A percentile compares a stretch with the other conserved stretches of the same genome.
phyloP scores from a whole-genome alignment of 1,140 invertebrate species.

The Drosophila dunni region DNA sequence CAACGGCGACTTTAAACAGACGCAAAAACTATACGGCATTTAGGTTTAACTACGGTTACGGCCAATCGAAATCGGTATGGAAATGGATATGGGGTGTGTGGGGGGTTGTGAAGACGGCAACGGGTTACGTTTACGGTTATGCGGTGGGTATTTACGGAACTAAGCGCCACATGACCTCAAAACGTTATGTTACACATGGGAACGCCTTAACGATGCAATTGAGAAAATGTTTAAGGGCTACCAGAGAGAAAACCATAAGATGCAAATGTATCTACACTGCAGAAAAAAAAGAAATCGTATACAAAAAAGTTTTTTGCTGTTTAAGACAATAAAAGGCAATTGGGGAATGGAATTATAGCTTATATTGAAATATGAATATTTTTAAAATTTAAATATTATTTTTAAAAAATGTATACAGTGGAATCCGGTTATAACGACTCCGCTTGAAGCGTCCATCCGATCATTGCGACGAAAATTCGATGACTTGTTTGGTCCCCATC shows the following conservation, averaged over 20 bases:
- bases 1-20: slow-evolving; percentile 21
- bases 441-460: too few species aligned
- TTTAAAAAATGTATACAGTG: too few species aligned
- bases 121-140: background rate
- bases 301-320: too few species aligned
- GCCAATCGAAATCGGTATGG: background rate
- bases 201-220: slow-evolving; percentile 69
- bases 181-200: slow-evolving; percentile 30
- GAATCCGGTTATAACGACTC: too few species aligned
- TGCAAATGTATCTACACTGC: background rate
- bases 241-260: background rate
- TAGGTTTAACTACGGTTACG: slow-evolving; percentile 5
- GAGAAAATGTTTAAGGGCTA: slow-evolving; percentile 55
- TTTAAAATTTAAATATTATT: too few species aligned
- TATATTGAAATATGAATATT: too few species aligned
- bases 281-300: too few species aligned
- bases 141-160: slow-evolving; percentile 15
- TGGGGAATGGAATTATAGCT: too few species aligned
- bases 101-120: background rate
- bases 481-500: too few species aligned
- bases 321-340: too few species aligned
- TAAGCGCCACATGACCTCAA: slow-evolving; percentile 37
- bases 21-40: slow-evolving; percentile 33
- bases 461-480: too few species aligned
- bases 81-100: background rate